A percentile compares a stretch with the other conserved stretches of the same genome.
phyloP scores from a whole-genome alignment of 2,797 vertebrate genomes.

The Alosa sapidissima region DNA sequence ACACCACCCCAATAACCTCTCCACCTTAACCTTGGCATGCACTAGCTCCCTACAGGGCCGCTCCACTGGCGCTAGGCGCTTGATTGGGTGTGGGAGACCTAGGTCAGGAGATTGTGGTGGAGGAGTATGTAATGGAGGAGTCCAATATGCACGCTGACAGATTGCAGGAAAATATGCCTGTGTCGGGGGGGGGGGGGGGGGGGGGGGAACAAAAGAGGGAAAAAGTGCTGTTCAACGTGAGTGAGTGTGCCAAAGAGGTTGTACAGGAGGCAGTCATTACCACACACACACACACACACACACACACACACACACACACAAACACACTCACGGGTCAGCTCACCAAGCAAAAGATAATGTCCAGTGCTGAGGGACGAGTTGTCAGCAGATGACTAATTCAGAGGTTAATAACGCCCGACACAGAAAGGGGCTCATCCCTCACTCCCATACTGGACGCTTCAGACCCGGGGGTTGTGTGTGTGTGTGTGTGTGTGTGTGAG shows the following conservation, averaged over 20 bases:
- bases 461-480: not conserved
- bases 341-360: not conserved
- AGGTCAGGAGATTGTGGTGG: not conserved
- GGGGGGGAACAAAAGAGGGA: not conserved
- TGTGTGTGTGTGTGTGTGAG: too few relatives aligned
- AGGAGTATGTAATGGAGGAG: not conserved
- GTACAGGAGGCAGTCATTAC: not conserved
- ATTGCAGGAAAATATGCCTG: not conserved
- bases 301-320: not conserved
- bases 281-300: not conserved
- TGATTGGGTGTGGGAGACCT: not conserved
- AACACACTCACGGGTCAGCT: slow-evolving; percentile 2
- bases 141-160: not conserved
- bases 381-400: slow-evolving; percentile 10
- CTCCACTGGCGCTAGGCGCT: not conserved
- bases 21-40: not conserved
- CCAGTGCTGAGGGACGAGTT: not conserved
- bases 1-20: not conserved
- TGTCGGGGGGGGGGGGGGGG: not conserved
- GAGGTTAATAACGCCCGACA: not conserved
- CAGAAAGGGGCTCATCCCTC: not conserved
- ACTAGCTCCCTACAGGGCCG: not conserved
- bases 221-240: not conserved
- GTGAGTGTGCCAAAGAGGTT: not conserved
- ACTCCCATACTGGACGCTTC: not conserved